Conservation (phyloP, 2,797 vertebrate species). For the Bothrops alternatus region DNA sequence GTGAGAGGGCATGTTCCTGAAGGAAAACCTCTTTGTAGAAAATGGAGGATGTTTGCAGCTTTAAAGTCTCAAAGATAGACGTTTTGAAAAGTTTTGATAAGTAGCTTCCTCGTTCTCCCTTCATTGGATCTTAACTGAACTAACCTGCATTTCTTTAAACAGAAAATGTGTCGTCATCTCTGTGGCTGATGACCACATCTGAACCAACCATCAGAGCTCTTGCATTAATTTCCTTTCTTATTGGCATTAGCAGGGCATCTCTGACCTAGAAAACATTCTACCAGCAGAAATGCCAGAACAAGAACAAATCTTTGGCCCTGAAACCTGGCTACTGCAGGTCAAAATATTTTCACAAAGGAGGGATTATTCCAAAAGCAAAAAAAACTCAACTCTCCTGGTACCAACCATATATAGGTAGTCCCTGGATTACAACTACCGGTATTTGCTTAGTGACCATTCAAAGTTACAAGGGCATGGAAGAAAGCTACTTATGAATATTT, state of each 20-base stretch:
- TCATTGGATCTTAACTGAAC: background rate
- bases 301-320: background rate
- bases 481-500: background rate
- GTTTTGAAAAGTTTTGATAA: background rate
- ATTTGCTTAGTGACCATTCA: background rate
- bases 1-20: background rate
- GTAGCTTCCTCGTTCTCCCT: background rate
- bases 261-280: background rate
- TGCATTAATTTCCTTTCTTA: background rate
- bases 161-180: background rate
- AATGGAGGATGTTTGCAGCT: background rate
- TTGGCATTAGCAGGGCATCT: background rate
- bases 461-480: background rate
- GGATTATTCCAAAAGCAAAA: background rate
- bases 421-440: background rate
- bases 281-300: constrained; percentile 1
- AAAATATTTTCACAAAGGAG: background rate
- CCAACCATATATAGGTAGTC: background rate
- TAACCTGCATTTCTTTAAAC: background rate
- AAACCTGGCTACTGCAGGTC: background rate
- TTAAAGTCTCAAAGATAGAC: background rate
- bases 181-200: background rate
- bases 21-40: background rate
- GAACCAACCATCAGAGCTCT: background rate
- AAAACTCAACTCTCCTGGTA: background rate